Base-by-base conservation (phyloP, 2,888 invertebrate species). In the Thereva nobilitata region DNA sequence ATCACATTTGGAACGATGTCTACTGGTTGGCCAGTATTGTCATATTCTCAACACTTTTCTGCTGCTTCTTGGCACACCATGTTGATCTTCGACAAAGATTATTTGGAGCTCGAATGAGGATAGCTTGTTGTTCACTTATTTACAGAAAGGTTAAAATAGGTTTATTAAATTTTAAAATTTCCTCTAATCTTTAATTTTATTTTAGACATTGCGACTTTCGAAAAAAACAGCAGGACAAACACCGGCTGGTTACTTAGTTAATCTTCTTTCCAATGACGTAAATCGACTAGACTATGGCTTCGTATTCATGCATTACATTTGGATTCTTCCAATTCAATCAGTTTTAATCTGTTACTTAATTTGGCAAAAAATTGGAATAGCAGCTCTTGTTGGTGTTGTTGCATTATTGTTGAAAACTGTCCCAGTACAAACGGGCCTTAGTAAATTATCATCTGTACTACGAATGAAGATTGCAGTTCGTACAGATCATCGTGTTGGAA, bases 211-310 rank as follows among this genome's bases (percentile, higher is more conserved):
- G 10, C 83, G 85, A 34, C 80, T 93, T 7, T 91, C 89, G 68
- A 87, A 87, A 78, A 84, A 85, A 37, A 86, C 92, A 0, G 79
- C 92, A 45, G 86, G 87, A 3, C 84, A 87, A 75, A 90, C 91
- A 2, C 78, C 95, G 0, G 89, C 91, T 0, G 97, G 97, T 0
- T 94, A 96, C 80, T 88, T 97, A 64, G 91, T 97, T 9, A 97
- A 97, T 82, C 83, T 97, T 4, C 84, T 97, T 64, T 95, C 96
- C 4, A 97, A 97, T 76, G 97, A 97, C 79, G 94, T 97, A 7
- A 91, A 90, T 78, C 88, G 96, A 47, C 92, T 97, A 76, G 97
- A 97, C 79, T 86, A 90, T 79, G 89, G 91, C 4, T 88, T 91
- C 68, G 85, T 92, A 66, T 93, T 89, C 77, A 83, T 93, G 6